Evolutionary conservation across 2,888 invertebrate genomes (phyloP).

Genomic region (Hipparchia sbordonii): DNA sequence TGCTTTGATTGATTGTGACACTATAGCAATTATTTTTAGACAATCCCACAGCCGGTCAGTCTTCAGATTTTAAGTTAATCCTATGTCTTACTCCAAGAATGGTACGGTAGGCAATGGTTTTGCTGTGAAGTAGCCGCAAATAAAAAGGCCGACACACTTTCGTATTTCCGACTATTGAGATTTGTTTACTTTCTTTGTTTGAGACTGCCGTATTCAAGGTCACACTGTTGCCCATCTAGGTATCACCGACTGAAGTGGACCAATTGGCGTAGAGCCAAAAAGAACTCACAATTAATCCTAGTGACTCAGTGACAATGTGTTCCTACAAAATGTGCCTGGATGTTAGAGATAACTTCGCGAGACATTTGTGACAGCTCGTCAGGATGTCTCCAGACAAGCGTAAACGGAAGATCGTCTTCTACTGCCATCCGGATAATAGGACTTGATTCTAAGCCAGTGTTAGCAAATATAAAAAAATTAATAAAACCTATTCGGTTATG

Average conservation of each 20-base stretch:
- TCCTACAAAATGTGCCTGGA: slow-evolving; percentile 48
- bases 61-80: neutral
- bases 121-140: neutral
- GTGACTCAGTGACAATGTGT: slow-evolving; percentile 61
- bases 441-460: slow-evolving; percentile 49
- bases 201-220: slow-evolving; percentile 44
- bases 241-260: slow-evolving; percentile 39
- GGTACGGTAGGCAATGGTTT: neutral
- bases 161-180: neutral
- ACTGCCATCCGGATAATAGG: slow-evolving; percentile 50
- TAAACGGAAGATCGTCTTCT: slow-evolving; percentile 61
- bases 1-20: too few relatives aligned
- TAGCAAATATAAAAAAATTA: slow-evolving; percentile 20
- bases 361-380: slow-evolving; percentile 56
- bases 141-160: neutral
- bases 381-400: slow-evolving; percentile 77
- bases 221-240: slow-evolving; percentile 31
- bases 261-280: slow-evolving; percentile 50
- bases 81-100: neutral
- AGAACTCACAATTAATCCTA: slow-evolving; percentile 45
- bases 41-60: neutral
- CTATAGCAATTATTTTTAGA: too few relatives aligned
- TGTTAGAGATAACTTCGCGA: slow-evolving; percentile 41
- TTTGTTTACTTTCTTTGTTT: slow-evolving; percentile 34
- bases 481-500: slow-evolving; percentile 28